Percentiles rank a stretch among this genome's conserved stretches.
phyloP scores from a whole-genome alignment of 2,888 invertebrate species.

The Euzetes globulus region DNA sequence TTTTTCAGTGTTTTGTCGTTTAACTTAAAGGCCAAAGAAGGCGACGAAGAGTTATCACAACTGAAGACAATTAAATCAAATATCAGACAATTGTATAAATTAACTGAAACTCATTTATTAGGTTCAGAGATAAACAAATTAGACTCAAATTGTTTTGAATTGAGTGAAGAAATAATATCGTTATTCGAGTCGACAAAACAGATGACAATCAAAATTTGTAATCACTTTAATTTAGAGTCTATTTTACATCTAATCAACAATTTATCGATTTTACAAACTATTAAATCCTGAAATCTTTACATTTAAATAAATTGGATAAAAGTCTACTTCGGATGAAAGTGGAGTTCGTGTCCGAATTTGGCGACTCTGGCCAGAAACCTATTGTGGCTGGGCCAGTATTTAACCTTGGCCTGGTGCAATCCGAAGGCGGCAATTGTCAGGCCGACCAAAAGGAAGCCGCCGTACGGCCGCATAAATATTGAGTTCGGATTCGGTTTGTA shows the following conservation, averaged over 20 bases:
- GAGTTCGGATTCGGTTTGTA: slow-evolving; percentile 22
- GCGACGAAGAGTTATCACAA: background rate
- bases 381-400: background rate
- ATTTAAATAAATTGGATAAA: background rate
- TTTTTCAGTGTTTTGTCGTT: background rate
- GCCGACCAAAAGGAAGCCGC: background rate
- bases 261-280: background rate
- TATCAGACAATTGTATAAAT: background rate
- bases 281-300: background rate
- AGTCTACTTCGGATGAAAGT: background rate
- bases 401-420: background rate
- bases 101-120: slow-evolving; percentile 4
- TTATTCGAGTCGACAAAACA: slow-evolving; percentile 3
- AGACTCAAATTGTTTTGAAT: background rate
- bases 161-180: background rate
- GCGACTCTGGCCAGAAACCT: background rate
- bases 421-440: background rate
- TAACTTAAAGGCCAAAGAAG: background rate
- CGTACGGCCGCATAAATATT: slow-evolving; percentile 19
- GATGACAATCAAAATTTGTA: background rate
- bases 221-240: background rate
- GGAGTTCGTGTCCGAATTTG: background rate
- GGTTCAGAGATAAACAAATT: background rate
- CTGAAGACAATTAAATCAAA: slow-evolving; percentile 15
- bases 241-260: background rate